phyloP scores from a whole-genome alignment of 2,888 invertebrate genomes.

The Synanthedon andrenaeformis region DNA sequence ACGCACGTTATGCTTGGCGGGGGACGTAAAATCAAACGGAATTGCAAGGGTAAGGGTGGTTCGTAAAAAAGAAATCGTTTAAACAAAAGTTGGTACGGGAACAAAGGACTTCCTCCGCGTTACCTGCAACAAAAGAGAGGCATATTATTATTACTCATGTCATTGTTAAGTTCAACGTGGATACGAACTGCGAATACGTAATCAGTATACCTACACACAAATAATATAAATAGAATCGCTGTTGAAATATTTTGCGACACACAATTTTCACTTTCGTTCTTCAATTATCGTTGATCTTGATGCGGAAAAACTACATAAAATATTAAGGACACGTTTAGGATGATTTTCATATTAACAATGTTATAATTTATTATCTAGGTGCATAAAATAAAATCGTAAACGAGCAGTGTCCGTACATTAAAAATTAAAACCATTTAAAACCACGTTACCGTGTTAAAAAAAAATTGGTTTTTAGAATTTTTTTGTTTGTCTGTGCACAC shows the following conservation, averaged over 20 bases:
- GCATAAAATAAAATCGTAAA: no score
- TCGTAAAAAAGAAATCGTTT: slow-evolving; percentile 6
- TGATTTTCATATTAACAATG: no score
- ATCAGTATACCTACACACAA: neutral
- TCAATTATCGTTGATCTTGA: neutral
- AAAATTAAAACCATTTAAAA: no score
- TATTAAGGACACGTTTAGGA: no score
- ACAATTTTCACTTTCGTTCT: neutral
- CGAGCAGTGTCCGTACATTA: no score
- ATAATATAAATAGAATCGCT: neutral
- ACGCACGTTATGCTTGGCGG: no score
- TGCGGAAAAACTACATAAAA: neutral
- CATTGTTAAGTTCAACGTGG: neutral
- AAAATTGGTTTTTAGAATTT: no score
- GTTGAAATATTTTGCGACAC: no score
- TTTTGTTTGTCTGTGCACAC: no score
- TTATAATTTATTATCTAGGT: no score
- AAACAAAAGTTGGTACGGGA: slow-evolving; percentile 14
- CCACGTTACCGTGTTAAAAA: no score
- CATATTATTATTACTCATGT: slow-evolving; percentile 19
- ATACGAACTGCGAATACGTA: neutral
- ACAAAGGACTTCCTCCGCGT: slow-evolving; percentile 29
- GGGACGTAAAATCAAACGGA: no score
- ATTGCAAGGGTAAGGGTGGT: slow-evolving; percentile 7
- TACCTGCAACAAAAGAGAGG: slow-evolving; percentile 53